Base-by-base conservation (phyloP, 2,888 invertebrate genomes). In the Cantharis rufa region DNA sequence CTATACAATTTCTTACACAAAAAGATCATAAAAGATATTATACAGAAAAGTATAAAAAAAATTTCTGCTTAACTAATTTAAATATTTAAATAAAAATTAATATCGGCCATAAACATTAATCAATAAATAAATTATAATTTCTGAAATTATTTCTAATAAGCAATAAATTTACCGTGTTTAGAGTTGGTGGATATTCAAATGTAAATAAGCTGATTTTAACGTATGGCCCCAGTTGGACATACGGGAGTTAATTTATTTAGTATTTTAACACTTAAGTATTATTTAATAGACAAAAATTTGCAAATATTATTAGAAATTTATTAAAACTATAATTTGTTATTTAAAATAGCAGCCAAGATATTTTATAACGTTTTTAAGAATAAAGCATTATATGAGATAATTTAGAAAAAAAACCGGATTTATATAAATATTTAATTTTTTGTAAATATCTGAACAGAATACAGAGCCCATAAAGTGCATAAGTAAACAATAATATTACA, bases 51-150 rank as follows among this genome's bases (percentile, higher is more conserved):
- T 11, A 10, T 16, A 11, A 63, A 48, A 48, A 48, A n/a, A 13
- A 11, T 28, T 13, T n/a, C 3, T 48, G 13, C 15, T 4, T 11
- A 63, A 63, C 63, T 63, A 64, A 64, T 64, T 21, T 21, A 16
- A 66, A 66, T 66, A 66, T 48, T 48, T 21, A 66, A 66, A 66
- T 66, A 66, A 66, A 66, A 66, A 66, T 66, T 66, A 66, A 24
- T 24, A n/a, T 18, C 24, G 7, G n/a, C 16, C 15, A 66, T 21
- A 66, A 66, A 24, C 13, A 66, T 66, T 66, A 66, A 66, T 66
- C 24, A 21, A 66, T 66, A 21, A 21, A 66, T 21, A 66, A 66
- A 16, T n/a, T 66, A 11, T 66, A 21, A 21, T 66, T 66, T 66
- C 13, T 1, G 18, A 66, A 66, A 66, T 66, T 66, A 66, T 21